Percentiles rank a stretch among this genome's conserved stretches.
Conservation (phyloP, 2,888 invertebrate genomes). For the Griposia aprilina region DNA sequence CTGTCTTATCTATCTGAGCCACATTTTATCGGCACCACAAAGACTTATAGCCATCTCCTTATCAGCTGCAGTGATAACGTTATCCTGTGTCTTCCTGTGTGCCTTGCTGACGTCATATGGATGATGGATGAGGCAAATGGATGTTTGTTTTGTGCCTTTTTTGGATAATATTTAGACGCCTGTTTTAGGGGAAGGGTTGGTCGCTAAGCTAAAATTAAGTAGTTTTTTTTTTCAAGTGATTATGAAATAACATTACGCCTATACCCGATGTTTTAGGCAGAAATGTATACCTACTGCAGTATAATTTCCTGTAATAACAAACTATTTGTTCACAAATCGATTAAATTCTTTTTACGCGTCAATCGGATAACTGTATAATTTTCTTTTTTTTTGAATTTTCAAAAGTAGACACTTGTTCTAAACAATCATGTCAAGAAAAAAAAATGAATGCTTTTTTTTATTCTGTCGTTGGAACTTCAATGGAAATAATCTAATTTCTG, state of each 20-base stretch:
- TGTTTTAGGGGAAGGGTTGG: neutral
- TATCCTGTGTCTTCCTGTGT: slow-evolving; percentile 58
- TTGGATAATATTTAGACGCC: slow-evolving; percentile 11
- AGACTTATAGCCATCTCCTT: slow-evolving; percentile 53
- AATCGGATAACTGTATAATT: too few species aligned
- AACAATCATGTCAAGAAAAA: too few species aligned
- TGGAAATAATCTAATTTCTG: too few species aligned
- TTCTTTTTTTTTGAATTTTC: too few species aligned
- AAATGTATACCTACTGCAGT: too few species aligned
- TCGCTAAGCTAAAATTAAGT: neutral
- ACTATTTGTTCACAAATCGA: too few species aligned
- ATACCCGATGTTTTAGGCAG: neutral
- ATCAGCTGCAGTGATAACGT: slow-evolving; percentile 51
- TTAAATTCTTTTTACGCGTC: too few species aligned
- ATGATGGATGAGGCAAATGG: slow-evolving; percentile 46
- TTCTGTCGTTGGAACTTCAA: too few species aligned
- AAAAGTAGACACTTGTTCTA: too few species aligned
- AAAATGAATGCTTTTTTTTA: too few species aligned
- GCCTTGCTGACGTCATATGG: slow-evolving; percentile 34
- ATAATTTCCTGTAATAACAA: too few species aligned
- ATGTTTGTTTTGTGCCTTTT: slow-evolving; percentile 32
- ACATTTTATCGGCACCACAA: slow-evolving; percentile 57
- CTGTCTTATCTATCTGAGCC: slow-evolving; percentile 30
- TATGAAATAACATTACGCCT: neutral
- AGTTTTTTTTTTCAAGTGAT: neutral